Conservation (phyloP, 2,113 vertebrate species). For the Microcebus murinus region DNA sequence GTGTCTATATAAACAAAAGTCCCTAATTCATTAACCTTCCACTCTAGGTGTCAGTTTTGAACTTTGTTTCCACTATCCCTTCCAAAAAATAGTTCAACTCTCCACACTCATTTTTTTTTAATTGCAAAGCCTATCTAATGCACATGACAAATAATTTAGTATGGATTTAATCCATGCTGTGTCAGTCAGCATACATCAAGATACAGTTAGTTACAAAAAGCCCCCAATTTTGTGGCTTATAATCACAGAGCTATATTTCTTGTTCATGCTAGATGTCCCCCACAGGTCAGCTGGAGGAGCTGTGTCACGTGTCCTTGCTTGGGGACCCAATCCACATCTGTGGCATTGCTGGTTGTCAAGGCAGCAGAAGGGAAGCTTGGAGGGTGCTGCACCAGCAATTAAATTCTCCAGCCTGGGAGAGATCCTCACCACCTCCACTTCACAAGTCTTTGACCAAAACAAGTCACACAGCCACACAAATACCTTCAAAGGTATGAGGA, state of each 20-base stretch:
- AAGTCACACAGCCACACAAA: background rate
- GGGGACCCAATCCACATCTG: background rate
- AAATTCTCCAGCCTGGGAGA: background rate
- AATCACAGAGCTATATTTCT: background rate
- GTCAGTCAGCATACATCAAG: background rate
- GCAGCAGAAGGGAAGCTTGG: background rate
- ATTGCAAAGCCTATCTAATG: background rate
- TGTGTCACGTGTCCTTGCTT: background rate
- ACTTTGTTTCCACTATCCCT: background rate
- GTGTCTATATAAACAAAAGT: background rate
- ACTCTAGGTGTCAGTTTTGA: background rate
- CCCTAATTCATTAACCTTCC: background rate
- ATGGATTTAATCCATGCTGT: background rate
- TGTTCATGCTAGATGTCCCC: background rate
- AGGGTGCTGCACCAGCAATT: accelerated
- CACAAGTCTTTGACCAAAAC: background rate
- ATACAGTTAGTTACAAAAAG: background rate
- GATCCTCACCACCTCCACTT: background rate
- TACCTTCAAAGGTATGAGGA: background rate
- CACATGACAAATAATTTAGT: background rate
- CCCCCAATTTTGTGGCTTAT: background rate
- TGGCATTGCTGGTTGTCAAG: background rate
- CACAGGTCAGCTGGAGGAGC: background rate
- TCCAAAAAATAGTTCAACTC: background rate
- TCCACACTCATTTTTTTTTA: background rate